Percentiles rank a stretch among this genome's conserved stretches.
These are phyloP conservation scores for Oceanodroma tethys DNA, from an alignment of 2,113 vertebrate species.

Conservation along the genomic window DNA sequence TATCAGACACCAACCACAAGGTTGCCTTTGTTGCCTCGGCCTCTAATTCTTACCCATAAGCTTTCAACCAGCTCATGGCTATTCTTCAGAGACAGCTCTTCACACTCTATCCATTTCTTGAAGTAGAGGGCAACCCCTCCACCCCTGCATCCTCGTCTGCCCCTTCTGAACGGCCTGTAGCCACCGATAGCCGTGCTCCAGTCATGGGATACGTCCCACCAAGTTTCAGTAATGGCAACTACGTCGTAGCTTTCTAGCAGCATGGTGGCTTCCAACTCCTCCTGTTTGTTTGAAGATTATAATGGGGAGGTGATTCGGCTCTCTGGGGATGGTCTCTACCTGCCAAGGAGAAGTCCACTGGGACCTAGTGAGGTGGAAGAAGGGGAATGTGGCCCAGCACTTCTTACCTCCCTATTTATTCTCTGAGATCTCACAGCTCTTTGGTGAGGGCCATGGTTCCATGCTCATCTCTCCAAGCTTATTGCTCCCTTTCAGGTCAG, in stretches of 20 bases:
- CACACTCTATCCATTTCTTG: not conserved
- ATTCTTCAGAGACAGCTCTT: not conserved
- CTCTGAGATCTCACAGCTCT: not conserved
- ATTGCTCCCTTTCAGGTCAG: not conserved
- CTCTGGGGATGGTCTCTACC: not conserved
- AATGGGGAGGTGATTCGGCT: not conserved
- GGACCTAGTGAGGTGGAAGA: not conserved
- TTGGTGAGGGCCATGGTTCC: not conserved
- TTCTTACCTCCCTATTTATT: not conserved
- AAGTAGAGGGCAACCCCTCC: rapidly evolving
- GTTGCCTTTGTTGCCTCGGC: not conserved
- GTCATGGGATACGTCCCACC: not conserved
- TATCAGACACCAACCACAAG: not conserved
- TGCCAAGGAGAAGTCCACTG: not conserved
- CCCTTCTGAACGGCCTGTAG: not conserved
- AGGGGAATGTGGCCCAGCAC: not conserved
- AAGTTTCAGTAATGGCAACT: not conserved
- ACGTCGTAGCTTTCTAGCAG: not conserved
- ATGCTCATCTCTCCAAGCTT: not conserved
- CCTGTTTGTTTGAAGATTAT: not conserved
- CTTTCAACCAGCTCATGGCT: not conserved
- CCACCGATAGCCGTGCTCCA: rapidly evolving
- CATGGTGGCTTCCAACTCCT: not conserved
- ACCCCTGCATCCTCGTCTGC: too few species aligned
- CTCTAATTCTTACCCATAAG: not conserved